Conservation (phyloP, 1,140 invertebrate genomes). For the Anthonomus grandis region DNA sequence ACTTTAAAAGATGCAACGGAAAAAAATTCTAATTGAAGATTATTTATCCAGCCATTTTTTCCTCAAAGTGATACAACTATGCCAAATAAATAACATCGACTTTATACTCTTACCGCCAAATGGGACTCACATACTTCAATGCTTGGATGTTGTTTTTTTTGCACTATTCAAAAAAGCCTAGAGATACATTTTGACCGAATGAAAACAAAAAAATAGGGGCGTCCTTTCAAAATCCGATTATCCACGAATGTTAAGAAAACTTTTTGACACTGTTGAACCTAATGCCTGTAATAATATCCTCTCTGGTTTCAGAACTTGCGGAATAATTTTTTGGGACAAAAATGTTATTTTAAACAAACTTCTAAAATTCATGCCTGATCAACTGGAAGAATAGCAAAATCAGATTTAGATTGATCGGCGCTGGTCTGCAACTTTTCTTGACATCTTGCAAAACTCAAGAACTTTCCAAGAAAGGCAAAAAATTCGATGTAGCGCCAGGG, state of each 20-base stretch:
- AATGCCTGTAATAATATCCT: conserved; percentile 6
- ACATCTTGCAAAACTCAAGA: not conserved
- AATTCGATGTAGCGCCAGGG: too few relatives aligned
- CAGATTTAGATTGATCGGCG: not conserved
- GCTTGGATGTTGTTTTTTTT: conserved; percentile 50
- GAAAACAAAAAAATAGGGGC: conserved; percentile 34
- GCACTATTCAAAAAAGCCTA: conserved; percentile 44
- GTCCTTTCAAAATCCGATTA: conserved; percentile 7
- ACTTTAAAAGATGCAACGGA: too few relatives aligned
- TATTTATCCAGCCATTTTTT: conserved; percentile 42
- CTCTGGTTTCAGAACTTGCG: conserved; percentile 17
- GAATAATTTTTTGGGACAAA: too few relatives aligned
- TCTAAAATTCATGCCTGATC: conserved; percentile 1
- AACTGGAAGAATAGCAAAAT: conserved; percentile 2
- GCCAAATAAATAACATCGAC: too few relatives aligned
- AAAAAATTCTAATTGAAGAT: too few relatives aligned
- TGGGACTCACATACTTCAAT: conserved; percentile 45
- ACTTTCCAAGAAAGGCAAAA: too few relatives aligned
- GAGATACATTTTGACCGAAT: conserved; percentile 43
- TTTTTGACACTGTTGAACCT: conserved; percentile 6
- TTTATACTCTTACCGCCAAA: too few relatives aligned
- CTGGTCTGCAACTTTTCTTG: not conserved
- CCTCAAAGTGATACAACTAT: too few relatives aligned
- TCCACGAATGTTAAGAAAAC: conserved; percentile 2
- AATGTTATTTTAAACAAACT: conserved; percentile 10